Percentiles rank a stretch among this genome's conserved stretches.
Evolutionary conservation across 2,797 vertebrate species (phyloP).

Genomic region (Lepilemur septentrionalis): DNA sequence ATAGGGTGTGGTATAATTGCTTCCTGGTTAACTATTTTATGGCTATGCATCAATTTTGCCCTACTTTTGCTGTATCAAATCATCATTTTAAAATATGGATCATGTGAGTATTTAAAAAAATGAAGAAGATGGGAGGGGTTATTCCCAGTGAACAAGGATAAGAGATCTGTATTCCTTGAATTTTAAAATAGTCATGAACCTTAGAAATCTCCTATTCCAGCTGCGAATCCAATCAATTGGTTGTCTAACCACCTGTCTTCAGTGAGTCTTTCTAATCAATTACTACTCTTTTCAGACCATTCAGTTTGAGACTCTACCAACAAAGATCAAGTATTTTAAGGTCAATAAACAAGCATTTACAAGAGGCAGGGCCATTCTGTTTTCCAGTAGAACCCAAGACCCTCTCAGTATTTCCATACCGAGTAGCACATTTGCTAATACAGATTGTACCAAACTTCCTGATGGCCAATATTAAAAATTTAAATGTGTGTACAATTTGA

Average conservation of each 20-base stretch:
- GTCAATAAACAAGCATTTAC: neutral
- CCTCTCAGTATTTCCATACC: neutral
- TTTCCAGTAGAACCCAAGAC: constrained; percentile 16
- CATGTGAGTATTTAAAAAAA: constrained; percentile 4
- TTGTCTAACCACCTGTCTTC: neutral
- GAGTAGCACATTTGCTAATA: neutral
- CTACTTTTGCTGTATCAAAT: neutral
- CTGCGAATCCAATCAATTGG: neutral
- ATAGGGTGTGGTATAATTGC: constrained; percentile 26
- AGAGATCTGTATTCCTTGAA: neutral
- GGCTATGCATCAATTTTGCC: neutral
- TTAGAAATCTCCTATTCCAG: neutral
- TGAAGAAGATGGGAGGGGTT: neutral
- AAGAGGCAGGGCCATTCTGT: neutral
- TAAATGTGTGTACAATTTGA: neutral
- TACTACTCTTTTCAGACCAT: neutral
- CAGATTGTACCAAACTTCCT: neutral
- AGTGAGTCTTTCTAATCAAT: neutral
- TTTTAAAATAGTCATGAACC: neutral
- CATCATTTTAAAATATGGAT: constrained; percentile 47
- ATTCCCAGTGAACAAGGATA: neutral
- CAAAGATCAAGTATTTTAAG: neutral
- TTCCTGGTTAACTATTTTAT: constrained; percentile 79
- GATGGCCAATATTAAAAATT: neutral
- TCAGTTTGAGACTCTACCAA: neutral